Conservation (phyloP, 2,888 invertebrate genomes). For the Unio pictorum region DNA sequence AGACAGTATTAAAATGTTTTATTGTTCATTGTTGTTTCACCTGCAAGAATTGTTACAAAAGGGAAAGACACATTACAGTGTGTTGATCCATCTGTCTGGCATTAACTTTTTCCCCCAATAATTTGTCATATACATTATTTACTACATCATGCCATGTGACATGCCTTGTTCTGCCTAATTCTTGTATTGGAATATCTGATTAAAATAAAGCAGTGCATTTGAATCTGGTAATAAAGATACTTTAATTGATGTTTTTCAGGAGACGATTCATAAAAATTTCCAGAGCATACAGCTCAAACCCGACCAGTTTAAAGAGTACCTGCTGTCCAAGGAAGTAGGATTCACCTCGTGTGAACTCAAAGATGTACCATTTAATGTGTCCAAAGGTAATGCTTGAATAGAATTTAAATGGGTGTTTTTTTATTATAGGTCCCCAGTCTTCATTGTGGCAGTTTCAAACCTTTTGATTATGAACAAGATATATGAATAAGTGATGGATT, state of each 20-base stretch:
- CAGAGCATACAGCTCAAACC: constrained; percentile 80
- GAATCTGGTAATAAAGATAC: not conserved
- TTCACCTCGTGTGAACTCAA: constrained; percentile 91
- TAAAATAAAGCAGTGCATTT: not conserved
- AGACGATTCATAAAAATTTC: constrained; percentile 80
- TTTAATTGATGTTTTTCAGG: constrained; percentile 52
- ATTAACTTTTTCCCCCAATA: too few relatives aligned
- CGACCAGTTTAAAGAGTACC: constrained; percentile 92
- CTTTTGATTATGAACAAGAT: too few relatives aligned
- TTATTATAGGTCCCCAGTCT: too few relatives aligned
- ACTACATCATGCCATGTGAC: too few relatives aligned
- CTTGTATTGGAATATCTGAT: not conserved
- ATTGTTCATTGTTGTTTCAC: too few relatives aligned
- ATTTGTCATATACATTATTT: too few relatives aligned
- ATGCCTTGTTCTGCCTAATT: not conserved
- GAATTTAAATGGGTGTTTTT: not conserved
- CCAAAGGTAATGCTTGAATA: constrained; percentile 79
- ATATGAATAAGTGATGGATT: too few relatives aligned
- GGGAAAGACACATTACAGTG: too few relatives aligned
- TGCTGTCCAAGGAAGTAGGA: constrained; percentile 88
- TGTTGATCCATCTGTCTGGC: too few relatives aligned
- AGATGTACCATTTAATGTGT: constrained; percentile 85
- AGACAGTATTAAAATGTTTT: too few relatives aligned
- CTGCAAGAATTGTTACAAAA: too few relatives aligned
- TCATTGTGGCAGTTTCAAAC: too few relatives aligned